Conservation (phyloP, 2,113 vertebrate genomes). For the Odontophorus gujanensis region DNA sequence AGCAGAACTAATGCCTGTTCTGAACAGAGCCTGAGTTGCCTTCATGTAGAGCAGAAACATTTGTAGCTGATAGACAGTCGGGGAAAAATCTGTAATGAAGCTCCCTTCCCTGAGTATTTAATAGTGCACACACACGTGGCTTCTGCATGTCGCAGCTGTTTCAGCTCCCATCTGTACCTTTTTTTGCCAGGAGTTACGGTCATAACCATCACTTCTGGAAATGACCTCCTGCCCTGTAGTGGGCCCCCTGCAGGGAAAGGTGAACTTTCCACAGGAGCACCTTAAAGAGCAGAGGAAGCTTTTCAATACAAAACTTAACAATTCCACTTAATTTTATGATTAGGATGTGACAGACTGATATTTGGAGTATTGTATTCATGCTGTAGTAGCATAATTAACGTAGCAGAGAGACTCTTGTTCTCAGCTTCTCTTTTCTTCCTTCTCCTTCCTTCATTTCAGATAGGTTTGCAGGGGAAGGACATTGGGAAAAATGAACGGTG, state of each 20-base stretch:
- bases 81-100: neutral
- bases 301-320: neutral
- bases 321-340: neutral
- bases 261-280: neutral
- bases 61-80: neutral
- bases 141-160: accelerated
- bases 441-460: neutral
- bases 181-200: neutral
- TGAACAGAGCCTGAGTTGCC: neutral
- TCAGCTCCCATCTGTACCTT: neutral
- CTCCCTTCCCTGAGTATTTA: neutral
- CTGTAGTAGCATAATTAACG: neutral
- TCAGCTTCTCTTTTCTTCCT: neutral
- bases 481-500: neutral
- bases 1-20: neutral
- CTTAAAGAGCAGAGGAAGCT: neutral
- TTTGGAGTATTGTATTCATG: neutral
- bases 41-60: neutral
- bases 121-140: too few relatives aligned
- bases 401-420: neutral
- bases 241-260: neutral
- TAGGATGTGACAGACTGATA: neutral
- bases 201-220: neutral
- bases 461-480: neutral
- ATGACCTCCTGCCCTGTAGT: neutral